Evolutionary conservation across 1,140 invertebrate species (phyloP), one percentile per base, ranked within the genome.

Genomic region (Drosophila ficusphila): DNA sequence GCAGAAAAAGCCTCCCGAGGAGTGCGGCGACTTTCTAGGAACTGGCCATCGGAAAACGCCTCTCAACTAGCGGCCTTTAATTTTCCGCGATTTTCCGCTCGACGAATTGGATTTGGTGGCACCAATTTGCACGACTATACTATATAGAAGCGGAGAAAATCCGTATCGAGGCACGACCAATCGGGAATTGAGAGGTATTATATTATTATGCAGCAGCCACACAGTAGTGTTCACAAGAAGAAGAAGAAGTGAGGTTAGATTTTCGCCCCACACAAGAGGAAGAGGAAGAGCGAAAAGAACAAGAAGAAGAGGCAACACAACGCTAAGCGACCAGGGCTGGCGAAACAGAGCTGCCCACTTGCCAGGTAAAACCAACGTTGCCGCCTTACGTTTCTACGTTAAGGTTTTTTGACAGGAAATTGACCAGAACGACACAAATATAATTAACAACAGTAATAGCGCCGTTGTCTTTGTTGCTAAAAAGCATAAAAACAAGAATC

Each of bases 131-230:
- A 19, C 14, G 52, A 44, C 60, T 41, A 58, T 16, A 34, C 18
- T 67, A 16, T 18, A 19, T n/a, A 14, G 21, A 27, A 70, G 53
- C 57, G 23, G 33, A 47, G 34, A 34, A 44, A 62, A 25, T 29
- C 16, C 23, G 23, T 62, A 25, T 34, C 48, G 33, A 61, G 47
- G 47, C 56, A 64, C 69, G 58, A 57, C 69, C 73, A 73, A 74
- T 75, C 16, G 57, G 23, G 64, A 25, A 75, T 74, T n/a, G 60
- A 54, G 60, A 65, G 62, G 39, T 53, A 67, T 56, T 75, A 60
- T 56, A 75, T 75, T 74, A 75, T 74, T 74, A 74, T 74, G 71
- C 71, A 74, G 71, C 71, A 72, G 67, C 62, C 62, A 67, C 58
- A 49, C 58, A 51, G 33, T 27, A 61, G 58, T n/a, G 14, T 19